A percentile compares a stretch with the other conserved stretches of the same genome.
Conservation (phyloP, 1,140 invertebrate species). For the Wiebesia pumilae region DNA sequence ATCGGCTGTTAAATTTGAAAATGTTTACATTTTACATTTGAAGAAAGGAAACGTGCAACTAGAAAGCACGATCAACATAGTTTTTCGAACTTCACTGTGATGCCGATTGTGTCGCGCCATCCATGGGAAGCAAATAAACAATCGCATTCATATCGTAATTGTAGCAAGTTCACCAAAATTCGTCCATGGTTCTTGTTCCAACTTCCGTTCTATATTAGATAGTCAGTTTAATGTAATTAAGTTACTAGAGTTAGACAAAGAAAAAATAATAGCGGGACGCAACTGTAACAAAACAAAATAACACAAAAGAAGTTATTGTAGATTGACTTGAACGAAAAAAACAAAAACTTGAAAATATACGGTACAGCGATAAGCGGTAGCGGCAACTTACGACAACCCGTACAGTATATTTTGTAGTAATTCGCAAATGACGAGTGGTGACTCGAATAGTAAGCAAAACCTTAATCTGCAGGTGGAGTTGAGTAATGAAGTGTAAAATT, state of each 20-base stretch:
- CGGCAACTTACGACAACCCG: not conserved
- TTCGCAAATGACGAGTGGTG: too few species aligned
- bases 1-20: conserved; percentile 23
- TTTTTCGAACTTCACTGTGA: conserved; percentile 28
- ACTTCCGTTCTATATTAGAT: too few species aligned
- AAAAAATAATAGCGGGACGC: too few species aligned
- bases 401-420: too few species aligned
- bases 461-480: too few species aligned
- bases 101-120: conserved; percentile 11
- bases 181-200: not conserved
- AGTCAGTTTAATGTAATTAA: too few species aligned
- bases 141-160: not conserved
- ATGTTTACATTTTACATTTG: conserved; percentile 20
- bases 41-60: not conserved
- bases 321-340: not conserved
- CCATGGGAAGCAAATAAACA: not conserved
- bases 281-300: too few species aligned
- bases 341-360: not conserved
- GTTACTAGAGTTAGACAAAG: too few species aligned
- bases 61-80: conserved; percentile 6
- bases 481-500: too few species aligned
- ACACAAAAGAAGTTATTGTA: not conserved
- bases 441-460: too few species aligned
- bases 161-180: not conserved
- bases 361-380: not conserved